Conservation (phyloP, 2,113 vertebrate species). For the Sakesphorus luctuosus region DNA sequence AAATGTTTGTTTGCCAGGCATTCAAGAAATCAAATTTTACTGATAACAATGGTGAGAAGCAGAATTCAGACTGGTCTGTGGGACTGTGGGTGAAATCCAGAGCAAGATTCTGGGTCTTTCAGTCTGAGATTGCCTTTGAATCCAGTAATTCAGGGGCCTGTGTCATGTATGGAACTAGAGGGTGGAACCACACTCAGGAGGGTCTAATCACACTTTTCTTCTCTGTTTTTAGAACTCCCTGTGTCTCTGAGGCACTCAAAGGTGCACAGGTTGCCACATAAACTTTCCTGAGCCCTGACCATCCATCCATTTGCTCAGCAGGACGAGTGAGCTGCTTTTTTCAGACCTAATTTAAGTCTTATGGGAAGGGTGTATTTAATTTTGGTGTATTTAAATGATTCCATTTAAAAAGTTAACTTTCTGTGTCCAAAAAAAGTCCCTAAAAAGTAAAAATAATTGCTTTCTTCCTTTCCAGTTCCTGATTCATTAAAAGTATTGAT, state of each 20-base stretch:
- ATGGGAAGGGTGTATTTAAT: not conserved
- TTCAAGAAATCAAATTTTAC: not conserved
- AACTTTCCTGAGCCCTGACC: not conserved
- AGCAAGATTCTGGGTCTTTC: not conserved
- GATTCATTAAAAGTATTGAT: slow-evolving; percentile 30
- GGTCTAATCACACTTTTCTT: not conserved
- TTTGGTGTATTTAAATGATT: not conserved
- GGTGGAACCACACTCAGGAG: not conserved
- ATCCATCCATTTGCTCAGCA: not conserved
- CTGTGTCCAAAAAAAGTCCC: not conserved
- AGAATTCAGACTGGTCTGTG: not conserved
- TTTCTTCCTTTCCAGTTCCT: not conserved
- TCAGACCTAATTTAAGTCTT: not conserved
- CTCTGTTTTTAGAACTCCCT: not conserved
- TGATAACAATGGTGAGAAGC: not conserved
- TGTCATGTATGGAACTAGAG: too few species aligned
- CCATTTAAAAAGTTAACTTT: not conserved
- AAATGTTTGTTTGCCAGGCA: not conserved
- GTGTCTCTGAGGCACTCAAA: not conserved
- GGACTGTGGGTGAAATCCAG: not conserved
- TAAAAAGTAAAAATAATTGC: slow-evolving; percentile 34
- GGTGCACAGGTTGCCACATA: not conserved
- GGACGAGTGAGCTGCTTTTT: not conserved
- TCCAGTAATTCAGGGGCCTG: not conserved
- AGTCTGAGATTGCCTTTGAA: not conserved